These are phyloP conservation scores for Etheostoma nigrum DNA, from an alignment of 2,797 vertebrate species.

Conservation along the genomic window DNA sequence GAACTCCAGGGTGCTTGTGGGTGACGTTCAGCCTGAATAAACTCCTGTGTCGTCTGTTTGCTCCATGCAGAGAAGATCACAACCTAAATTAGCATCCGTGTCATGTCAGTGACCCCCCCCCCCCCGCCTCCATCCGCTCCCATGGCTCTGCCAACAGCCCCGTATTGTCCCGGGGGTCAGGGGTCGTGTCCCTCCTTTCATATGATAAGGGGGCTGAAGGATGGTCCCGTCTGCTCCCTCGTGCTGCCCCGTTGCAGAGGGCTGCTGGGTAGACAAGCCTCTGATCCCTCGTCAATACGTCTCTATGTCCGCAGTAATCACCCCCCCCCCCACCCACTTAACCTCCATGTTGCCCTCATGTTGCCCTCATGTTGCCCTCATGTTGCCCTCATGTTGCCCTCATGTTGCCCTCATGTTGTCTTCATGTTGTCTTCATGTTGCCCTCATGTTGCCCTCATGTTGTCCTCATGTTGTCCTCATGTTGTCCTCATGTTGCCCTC, in stretches of 20 bases:
- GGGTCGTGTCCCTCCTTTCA: conserved; percentile 48
- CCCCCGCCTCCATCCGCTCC: no score
- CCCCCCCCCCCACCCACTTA: not conserved
- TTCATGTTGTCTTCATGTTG: no score
- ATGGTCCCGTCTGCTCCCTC: conserved; percentile 26
- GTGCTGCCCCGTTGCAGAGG: conserved; percentile 18
- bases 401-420: no score
- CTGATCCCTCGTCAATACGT: conserved; percentile 45
- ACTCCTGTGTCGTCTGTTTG: not conserved
- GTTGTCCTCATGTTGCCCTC: no score
- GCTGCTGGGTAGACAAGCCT: conserved; percentile 31
- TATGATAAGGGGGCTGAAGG: conserved; percentile 53
- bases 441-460: no score
- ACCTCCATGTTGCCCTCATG: no score
- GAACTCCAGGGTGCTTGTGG: no score
- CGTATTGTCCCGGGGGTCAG: conserved; percentile 48
- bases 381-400: no score
- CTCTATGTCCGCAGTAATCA: conserved; percentile 46
- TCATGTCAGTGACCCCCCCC: not conserved
- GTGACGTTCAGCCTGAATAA: no score
- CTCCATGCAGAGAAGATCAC: conserved; percentile 23
- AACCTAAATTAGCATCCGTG: conserved; percentile 22
- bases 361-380: no score
- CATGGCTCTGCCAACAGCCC: conserved; percentile 15
- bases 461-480: no score